Evolutionary conservation across 2,113 vertebrate genomes (phyloP), one percentile per base, ranked within the genome.

Genomic region (Crocuta crocuta): DNA sequence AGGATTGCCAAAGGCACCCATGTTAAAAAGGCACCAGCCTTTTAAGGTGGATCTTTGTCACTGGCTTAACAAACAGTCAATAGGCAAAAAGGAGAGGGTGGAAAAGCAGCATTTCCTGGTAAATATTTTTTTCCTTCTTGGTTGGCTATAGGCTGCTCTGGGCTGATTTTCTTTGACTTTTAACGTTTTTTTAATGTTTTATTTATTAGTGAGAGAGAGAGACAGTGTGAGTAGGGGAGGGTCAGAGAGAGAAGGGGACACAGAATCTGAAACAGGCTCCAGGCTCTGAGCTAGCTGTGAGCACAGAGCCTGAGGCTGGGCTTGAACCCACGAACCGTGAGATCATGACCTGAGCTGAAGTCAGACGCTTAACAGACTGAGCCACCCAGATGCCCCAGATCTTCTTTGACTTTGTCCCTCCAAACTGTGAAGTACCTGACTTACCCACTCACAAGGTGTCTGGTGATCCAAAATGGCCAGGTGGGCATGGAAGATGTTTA

Each of bases 11-110:
- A 94, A 97, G 93, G 94, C 94, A 85, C 48, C 88, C 71, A 86
- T 55, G 13, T 63, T 95, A 84, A 61, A 80, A 84, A 97, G 55
- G 21, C 86, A 65, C 61, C 10, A 23, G 76, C 39, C 93, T 97
- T 96, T 98, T 85, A 97, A 96, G 95, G 88, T 97, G 76, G 94
- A 39, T 96, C 76, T 96, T 95, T 78, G 33, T 13, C 35, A 33
- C 15, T 16, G 28, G 24, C 48, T 96, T 31, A 84, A 78, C 16
- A 35, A 48, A 84, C 33, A 80, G 39, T 58, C 65, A 80, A 76
- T 15, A 74, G 80, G 74, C 7, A 80, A 89, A 95, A 92, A 31
- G 11, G 24, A 61, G 61, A 94, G 48, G 31, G 35, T 63, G 12
- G 7, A n/a, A 94, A 92, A 58, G 50, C 23, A 58, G 21, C 0